A percentile compares a stretch with the other conserved stretches of the same genome.
Conservation (phyloP, 2,888 invertebrate species). For the Hemaris fuciformis region DNA sequence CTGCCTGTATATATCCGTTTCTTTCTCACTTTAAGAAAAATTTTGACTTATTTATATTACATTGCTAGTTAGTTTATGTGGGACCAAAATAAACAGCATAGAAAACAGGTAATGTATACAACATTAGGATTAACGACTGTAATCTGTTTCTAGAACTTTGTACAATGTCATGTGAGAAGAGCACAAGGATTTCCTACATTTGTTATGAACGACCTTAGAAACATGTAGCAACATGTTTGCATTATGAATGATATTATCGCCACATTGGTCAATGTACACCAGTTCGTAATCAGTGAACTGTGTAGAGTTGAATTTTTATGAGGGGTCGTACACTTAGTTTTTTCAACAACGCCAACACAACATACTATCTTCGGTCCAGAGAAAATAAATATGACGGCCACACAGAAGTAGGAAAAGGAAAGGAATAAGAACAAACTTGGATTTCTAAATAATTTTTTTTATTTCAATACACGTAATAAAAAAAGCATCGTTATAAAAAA, state of each 20-base stretch:
- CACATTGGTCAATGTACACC: neutral
- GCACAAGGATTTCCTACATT: constrained; percentile 16
- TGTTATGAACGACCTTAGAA: constrained; percentile 15
- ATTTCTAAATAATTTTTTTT: too few species aligned
- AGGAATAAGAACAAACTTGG: too few species aligned
- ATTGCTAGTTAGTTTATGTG: neutral
- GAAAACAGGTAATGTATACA: neutral
- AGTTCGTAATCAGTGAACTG: too few species aligned
- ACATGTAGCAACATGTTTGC: constrained; percentile 17
- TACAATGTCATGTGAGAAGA: constrained; percentile 1
- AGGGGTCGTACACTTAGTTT: too few species aligned
- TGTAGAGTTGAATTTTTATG: too few species aligned
- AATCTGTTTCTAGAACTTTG: neutral
- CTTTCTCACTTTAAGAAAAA: neutral
- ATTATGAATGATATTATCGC: constrained; percentile 8
- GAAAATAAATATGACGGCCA: too few species aligned
- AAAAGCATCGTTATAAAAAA: too few species aligned
- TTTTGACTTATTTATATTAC: neutral
- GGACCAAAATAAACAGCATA: neutral
- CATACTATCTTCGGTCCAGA: too few species aligned
- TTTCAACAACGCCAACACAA: too few species aligned
- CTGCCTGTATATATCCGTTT: constrained; percentile 10
- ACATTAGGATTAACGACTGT: too few species aligned
- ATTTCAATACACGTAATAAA: too few species aligned
- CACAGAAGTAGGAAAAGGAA: too few species aligned